phyloP scores from a whole-genome alignment of 2,888 invertebrate genomes.

The Drosophila anomelani region DNA sequence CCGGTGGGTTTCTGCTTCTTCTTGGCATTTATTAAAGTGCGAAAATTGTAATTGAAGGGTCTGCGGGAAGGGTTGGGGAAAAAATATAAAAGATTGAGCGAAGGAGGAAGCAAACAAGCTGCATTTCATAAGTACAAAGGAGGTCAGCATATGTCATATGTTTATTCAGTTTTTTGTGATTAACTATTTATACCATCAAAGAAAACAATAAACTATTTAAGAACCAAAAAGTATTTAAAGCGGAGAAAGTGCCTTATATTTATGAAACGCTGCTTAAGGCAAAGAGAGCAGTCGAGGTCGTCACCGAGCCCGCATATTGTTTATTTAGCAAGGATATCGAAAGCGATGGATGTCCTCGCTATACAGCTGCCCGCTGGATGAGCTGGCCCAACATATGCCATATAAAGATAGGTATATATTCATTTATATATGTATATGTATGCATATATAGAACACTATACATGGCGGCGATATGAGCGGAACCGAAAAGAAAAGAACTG shows the following conservation, averaged over 20 bases:
- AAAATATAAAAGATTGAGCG: slow-evolving; percentile 20
- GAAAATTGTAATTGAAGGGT: slow-evolving; percentile 39
- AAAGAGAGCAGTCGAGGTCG: slow-evolving; percentile 23
- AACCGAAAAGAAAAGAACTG: slow-evolving; percentile 43
- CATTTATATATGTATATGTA: not conserved
- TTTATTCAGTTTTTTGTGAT: too few relatives aligned
- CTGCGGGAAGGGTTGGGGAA: not conserved
- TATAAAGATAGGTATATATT: slow-evolving; percentile 26
- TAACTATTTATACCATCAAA: too few relatives aligned
- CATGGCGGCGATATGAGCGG: slow-evolving; percentile 41
- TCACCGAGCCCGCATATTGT: slow-evolving; percentile 71
- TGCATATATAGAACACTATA: slow-evolving; percentile 17
- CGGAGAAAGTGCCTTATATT: slow-evolving; percentile 2
- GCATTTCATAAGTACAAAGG: not conserved
- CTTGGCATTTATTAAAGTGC: slow-evolving; percentile 74
- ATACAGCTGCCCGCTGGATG: slow-evolving; percentile 37
- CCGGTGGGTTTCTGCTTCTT: slow-evolving; percentile 8
- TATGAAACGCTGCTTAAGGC: slow-evolving; percentile 10
- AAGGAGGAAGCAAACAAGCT: slow-evolving; percentile 1
- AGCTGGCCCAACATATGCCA: slow-evolving; percentile 56
- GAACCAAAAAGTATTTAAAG: not conserved
- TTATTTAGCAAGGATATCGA: slow-evolving; percentile 77
- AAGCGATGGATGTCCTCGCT: slow-evolving; percentile 49
- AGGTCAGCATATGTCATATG: not conserved
- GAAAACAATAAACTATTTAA: not conserved